A percentile compares a stretch with the other conserved stretches of the same genome.
Conservation (phyloP, 1,140 invertebrate species). For the Bombus pascuorum region DNA sequence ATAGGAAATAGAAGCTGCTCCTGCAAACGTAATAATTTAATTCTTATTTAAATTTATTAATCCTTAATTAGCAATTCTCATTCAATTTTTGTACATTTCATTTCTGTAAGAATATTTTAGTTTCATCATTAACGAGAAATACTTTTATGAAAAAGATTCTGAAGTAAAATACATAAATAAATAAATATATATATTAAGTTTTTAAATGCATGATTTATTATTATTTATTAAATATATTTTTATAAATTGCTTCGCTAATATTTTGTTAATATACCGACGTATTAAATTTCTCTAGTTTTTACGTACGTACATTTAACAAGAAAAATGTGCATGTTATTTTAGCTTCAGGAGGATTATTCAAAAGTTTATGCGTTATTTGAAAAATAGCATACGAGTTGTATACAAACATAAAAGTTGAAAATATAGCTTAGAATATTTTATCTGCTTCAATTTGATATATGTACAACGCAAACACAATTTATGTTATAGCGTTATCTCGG, state of each 20-base stretch:
- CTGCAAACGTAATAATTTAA: too few relatives aligned
- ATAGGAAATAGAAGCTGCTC: too few relatives aligned
- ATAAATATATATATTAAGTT: too few relatives aligned
- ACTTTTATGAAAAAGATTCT: too few relatives aligned
- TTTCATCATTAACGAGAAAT: too few relatives aligned
- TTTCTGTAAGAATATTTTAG: too few relatives aligned
- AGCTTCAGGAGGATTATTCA: background rate
- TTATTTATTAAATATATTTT: background rate
- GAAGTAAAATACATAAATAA: too few relatives aligned
- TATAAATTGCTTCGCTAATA: background rate
- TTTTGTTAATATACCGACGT: background rate
- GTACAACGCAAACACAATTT: background rate
- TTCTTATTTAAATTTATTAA: too few relatives aligned
- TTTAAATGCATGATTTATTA: background rate
- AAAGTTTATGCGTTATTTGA: background rate
- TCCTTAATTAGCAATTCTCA: too few relatives aligned
- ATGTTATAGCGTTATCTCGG: background rate
- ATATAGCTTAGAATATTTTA: background rate
- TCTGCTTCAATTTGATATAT: background rate
- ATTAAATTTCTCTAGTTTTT: background rate
- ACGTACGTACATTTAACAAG: background rate
- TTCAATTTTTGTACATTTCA: too few relatives aligned
- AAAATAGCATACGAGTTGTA: background rate
- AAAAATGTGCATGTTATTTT: background rate
- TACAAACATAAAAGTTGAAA: background rate